Conservation (phyloP, 2,888 invertebrate species). For the Pinctada fucata region DNA sequence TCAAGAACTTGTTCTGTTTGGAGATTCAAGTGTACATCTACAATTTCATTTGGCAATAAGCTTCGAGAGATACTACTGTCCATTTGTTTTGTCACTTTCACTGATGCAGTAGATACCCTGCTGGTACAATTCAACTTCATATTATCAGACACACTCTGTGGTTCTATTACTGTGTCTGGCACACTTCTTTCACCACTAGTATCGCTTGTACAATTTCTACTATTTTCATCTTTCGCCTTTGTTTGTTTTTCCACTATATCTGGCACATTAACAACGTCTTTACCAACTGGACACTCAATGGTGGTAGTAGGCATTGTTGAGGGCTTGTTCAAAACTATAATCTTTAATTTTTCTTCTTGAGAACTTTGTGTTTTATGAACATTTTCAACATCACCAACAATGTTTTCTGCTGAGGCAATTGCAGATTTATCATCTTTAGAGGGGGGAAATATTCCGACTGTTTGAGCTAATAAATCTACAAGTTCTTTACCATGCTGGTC, state of each 20-base stretch:
- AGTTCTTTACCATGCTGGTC: conserved; percentile 25
- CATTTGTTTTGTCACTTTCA: neutral
- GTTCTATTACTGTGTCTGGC: neutral
- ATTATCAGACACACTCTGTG: neutral
- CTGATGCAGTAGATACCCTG: neutral
- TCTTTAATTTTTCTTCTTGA: conserved; percentile 6
- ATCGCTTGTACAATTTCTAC: neutral
- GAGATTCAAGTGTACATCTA: conserved; percentile 1
- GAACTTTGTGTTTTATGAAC: neutral
- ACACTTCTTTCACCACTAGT: neutral
- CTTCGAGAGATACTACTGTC: neutral
- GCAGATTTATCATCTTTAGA: conserved; percentile 4
- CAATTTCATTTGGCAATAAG: neutral
- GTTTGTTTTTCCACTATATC: conserved; percentile 3
- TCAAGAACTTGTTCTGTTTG: no score
- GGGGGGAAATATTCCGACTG: conserved; percentile 36
- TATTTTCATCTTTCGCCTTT: neutral
- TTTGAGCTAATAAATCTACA: conserved; percentile 36
- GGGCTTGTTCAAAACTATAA: conserved; percentile 35
- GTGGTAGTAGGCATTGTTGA: conserved; percentile 14
- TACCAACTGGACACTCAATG: conserved; percentile 24
- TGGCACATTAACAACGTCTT: conserved; percentile 32
- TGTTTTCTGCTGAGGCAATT: neutral
- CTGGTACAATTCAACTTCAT: neutral
- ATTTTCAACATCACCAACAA: neutral